Base-by-base conservation (phyloP, 2,797 vertebrate genomes). In the Neostethus bicornis region DNA sequence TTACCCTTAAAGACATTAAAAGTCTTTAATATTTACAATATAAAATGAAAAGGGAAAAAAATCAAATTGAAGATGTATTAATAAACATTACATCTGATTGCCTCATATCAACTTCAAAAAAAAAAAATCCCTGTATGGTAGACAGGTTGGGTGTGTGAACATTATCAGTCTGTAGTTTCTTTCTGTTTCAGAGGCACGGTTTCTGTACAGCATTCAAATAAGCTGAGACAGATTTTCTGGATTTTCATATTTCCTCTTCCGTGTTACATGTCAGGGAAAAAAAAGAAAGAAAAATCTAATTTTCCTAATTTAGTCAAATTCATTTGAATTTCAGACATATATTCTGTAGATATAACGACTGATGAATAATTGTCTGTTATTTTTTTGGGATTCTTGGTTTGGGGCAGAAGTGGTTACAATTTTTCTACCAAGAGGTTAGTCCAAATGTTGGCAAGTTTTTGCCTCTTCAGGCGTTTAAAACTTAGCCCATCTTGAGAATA, bases 391-490 rank as follows among this genome's bases (percentile, higher is more conserved):
- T 3, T 37, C 16, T 7, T 3, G 37, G 8, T 17, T 8, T 17
- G 7, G 16, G 16, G n/a, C 7, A 5, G 3, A 2, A 5, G 21
- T 17, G 7, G 10, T 17, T 38, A 16, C 31, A 62, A 38, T 19
- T 67, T 61, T 57, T 64, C 10, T 48, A 11, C 19, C 4, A 13
- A 42, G 56, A 5, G 47, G 32, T 21, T 19, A 26, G 19, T 51
- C 12, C 35, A 61, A 82, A 83, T 52, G 49, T 61, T 25, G 80
- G 63, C 43, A 34, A 2, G 2, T 28, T 62, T 41, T 51, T 41
- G n/a, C n/a, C n/a, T 80, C 83, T 66, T 29, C 28, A 72, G 16
- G 29, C 28, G 45, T 42, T 25, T 50, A 6, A 42, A 62, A n/a
- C n/a, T n/a, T n/a, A n/a, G n/a, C n/a, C n/a, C n/a, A n/a, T n/a